Base-by-base conservation (phyloP, 1,140 invertebrate genomes). In the Glomeris maerens region DNA sequence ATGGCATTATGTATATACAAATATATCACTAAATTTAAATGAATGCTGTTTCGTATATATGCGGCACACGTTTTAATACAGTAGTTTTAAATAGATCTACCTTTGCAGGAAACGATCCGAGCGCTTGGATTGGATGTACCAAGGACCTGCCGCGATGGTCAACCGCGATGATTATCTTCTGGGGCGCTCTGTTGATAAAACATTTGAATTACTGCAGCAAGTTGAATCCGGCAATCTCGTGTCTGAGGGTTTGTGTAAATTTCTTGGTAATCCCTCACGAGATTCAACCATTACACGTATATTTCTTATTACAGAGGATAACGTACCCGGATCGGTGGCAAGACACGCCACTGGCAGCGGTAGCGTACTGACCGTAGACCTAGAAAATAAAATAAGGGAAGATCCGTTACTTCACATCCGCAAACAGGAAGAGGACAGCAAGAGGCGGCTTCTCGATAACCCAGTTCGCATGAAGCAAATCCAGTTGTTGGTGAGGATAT, bases 51-150 rank as follows among this genome's bases (percentile, higher is more conserved):
- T n/a, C n/a, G n/a, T n/a, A n/a, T n/a, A n/a, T n/a, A n/a, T n/a
- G n/a, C n/a, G n/a, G n/a, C n/a, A n/a, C n/a, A n/a, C n/a, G n/a
- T n/a, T n/a, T n/a, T n/a, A n/a, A n/a, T n/a, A n/a, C n/a, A n/a
- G n/a, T n/a, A n/a, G n/a, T n/a, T n/a, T n/a, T n/a, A n/a, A n/a
- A n/a, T n/a, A n/a, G n/a, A n/a, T n/a, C n/a, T 55, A 45, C 54
- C 40, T 40, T 55, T 56, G 45, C 38, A 64, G 59, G 53, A 60
- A 58, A 55, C 56, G 54, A 31, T 49, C 57, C 40, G 52, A 59
- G 38, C 56, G 47, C 14, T 47, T 93, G 39, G 83, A 90, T 61
- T 94, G 89, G 88, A 92, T 93, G 87, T 92, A 92, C 63, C 85
- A 88, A 74, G 79, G 80, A 57, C 78, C 80, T 7, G 78, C 79